These are phyloP conservation scores for Drosophila lacertosa DNA, from an alignment of 1,140 invertebrate genomes.

Conservation along the genomic window DNA sequence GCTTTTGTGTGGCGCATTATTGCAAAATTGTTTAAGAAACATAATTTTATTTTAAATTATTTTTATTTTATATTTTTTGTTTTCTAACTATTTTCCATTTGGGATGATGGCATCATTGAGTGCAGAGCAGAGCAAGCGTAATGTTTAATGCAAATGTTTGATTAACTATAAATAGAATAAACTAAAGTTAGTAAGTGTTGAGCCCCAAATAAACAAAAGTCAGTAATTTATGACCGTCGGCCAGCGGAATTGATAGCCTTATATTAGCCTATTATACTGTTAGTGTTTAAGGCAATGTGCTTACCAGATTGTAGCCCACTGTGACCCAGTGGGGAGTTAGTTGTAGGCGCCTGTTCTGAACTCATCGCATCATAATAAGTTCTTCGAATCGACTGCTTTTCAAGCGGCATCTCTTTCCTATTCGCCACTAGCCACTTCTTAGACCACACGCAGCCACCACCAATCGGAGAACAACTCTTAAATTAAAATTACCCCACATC, in stretches of 20 bases:
- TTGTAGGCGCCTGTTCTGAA: slow-evolving; percentile 43
- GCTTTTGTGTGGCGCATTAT: slow-evolving; percentile 59
- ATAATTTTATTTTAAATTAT: slow-evolving; percentile 7
- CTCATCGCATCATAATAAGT: slow-evolving; percentile 37
- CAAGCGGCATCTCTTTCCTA: slow-evolving; percentile 15
- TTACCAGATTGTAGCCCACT: neutral
- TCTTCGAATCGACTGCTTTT: slow-evolving; percentile 3
- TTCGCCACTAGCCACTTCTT: slow-evolving; percentile 43
- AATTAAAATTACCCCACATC: slow-evolving; percentile 29
- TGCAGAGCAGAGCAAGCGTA: slow-evolving; percentile 63
- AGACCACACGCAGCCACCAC: slow-evolving; percentile 50
- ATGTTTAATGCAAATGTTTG: slow-evolving; percentile 31
- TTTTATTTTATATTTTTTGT: slow-evolving; percentile 15
- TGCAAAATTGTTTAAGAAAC: slow-evolving; percentile 49
- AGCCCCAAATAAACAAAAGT: slow-evolving; percentile 36
- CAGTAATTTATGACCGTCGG: slow-evolving; percentile 50
- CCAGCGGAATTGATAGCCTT: slow-evolving; percentile 29
- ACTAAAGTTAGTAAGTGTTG: slow-evolving; percentile 14
- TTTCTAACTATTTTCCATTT: slow-evolving; percentile 22
- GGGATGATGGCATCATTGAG: slow-evolving; percentile 74
- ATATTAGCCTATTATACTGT: slow-evolving; percentile 9
- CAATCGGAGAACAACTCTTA: slow-evolving; percentile 30
- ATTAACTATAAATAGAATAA: slow-evolving; percentile 38
- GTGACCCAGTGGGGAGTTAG: slow-evolving; percentile 4
- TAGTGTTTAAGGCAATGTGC: slow-evolving; percentile 22